Evolutionary conservation across 2,888 invertebrate genomes (phyloP).

Genomic region (Dermolepida albohirtum): DNA sequence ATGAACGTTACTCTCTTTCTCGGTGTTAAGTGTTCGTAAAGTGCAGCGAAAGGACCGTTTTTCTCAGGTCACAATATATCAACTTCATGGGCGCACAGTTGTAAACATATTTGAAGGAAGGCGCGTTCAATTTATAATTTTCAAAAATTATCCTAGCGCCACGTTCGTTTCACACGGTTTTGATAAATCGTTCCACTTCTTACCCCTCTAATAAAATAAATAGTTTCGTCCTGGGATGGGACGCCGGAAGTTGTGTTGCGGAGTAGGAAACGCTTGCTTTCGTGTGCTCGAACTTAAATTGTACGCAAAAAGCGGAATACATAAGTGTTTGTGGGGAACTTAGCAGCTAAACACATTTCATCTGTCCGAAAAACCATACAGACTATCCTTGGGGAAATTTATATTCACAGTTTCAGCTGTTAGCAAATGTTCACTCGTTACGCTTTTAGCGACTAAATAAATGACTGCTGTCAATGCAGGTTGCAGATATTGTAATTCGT

Average conservation of each 20-base stretch:
- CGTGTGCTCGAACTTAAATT: constrained; percentile 27
- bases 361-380: constrained; percentile 52
- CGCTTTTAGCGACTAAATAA: constrained; percentile 51
- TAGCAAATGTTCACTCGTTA: constrained; percentile 54
- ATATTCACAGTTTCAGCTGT: constrained; percentile 55
- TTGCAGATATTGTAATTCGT: constrained; percentile 43
- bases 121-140: constrained; percentile 34
- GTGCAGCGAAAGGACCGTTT: constrained; percentile 13
- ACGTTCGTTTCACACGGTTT: constrained; percentile 14
- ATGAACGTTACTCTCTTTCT: constrained; percentile 25
- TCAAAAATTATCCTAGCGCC: constrained; percentile 27
- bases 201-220: constrained; percentile 35
- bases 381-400: constrained; percentile 56
- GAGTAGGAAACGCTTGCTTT: background rate
- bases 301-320: constrained; percentile 33
- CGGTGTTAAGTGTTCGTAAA: constrained; percentile 25
- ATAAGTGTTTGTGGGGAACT: constrained; percentile 42
- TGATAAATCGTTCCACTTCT: constrained; percentile 35
- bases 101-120: constrained; percentile 26
- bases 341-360: constrained; percentile 54
- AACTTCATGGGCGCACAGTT: constrained; percentile 8
- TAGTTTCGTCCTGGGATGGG: constrained; percentile 20
- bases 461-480: constrained; percentile 54
- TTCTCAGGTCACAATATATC: constrained; percentile 20
- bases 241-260: constrained; percentile 1